Conservation (phyloP, 2,797 vertebrate species). For the Linurgus olivaceus region DNA sequence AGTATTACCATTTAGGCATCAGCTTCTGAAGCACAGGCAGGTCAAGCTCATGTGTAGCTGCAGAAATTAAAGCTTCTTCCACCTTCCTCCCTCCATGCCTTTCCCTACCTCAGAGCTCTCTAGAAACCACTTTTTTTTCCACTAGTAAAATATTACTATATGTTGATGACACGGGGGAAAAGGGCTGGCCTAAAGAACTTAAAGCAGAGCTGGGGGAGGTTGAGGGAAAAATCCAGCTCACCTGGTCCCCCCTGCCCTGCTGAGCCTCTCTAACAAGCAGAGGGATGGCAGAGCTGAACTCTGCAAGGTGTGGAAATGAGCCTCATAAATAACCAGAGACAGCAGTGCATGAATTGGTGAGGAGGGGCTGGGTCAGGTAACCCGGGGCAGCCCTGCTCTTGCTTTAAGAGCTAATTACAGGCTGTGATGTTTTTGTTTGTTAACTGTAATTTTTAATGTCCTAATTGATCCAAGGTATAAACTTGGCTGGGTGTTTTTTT, state of each 20-base stretch:
- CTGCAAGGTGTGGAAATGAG: neutral
- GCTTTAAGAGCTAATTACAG: rapidly evolving
- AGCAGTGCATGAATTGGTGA: rapidly evolving
- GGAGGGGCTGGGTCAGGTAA: rapidly evolving
- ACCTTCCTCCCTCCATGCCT: rapidly evolving
- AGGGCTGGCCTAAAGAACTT: neutral
- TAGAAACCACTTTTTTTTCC: rapidly evolving
- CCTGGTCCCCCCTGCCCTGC: neutral
- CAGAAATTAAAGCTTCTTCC: neutral
- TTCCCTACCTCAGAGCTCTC: neutral
- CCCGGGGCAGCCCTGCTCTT: rapidly evolving
- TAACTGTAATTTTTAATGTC: neutral
- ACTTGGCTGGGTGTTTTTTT: rapidly evolving
- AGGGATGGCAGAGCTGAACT: neutral
- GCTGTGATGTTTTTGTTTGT: rapidly evolving
- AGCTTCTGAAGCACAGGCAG: neutral
- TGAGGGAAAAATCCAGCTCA: rapidly evolving
- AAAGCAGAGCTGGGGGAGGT: rapidly evolving
- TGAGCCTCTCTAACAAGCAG: neutral
- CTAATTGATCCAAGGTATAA: rapidly evolving
- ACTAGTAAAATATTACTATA: rapidly evolving
- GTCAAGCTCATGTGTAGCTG: neutral
- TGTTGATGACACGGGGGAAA: rapidly evolving
- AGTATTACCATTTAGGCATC: neutral
- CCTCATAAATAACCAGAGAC: neutral